phyloP scores from a whole-genome alignment of 2,113 vertebrate species.

The Melospiza georgiana region DNA sequence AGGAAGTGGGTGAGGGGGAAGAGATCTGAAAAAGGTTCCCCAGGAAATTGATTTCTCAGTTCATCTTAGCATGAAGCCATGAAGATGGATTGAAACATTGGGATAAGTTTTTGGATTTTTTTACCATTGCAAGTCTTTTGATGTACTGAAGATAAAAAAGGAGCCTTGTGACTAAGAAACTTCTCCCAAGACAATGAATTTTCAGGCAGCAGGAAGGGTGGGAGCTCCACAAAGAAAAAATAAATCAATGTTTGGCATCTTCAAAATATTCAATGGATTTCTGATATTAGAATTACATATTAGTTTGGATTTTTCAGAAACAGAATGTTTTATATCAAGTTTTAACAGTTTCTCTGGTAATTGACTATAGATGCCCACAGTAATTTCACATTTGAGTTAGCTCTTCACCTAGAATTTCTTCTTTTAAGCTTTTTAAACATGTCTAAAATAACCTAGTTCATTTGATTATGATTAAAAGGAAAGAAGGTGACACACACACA shows the following conservation, averaged over 20 bases:
- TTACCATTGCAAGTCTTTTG: background rate
- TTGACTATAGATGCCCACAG: background rate
- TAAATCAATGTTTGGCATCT: background rate
- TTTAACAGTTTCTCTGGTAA: background rate
- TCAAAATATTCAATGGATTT: background rate
- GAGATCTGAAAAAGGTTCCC: background rate
- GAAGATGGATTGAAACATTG: background rate
- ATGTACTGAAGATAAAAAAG: background rate
- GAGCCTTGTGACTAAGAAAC: background rate
- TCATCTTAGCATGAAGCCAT: background rate
- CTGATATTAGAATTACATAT: background rate
- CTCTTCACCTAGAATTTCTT: background rate
- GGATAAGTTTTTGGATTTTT: background rate
- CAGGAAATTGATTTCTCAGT: conserved; percentile 28
- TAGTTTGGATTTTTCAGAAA: background rate
- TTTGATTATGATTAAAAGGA: background rate
- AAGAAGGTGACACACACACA: background rate
- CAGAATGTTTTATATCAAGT: rapidly evolving
- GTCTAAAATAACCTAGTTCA: background rate
- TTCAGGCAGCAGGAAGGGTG: background rate
- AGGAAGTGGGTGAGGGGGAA: background rate
- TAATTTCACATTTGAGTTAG: background rate
- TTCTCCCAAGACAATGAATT: background rate
- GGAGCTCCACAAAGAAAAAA: background rate
- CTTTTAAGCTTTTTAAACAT: background rate